Percentiles rank a stretch among this genome's conserved stretches.
phyloP scores from a whole-genome alignment of 2,113 vertebrate genomes.

The Dendrocopos noguchii region DNA sequence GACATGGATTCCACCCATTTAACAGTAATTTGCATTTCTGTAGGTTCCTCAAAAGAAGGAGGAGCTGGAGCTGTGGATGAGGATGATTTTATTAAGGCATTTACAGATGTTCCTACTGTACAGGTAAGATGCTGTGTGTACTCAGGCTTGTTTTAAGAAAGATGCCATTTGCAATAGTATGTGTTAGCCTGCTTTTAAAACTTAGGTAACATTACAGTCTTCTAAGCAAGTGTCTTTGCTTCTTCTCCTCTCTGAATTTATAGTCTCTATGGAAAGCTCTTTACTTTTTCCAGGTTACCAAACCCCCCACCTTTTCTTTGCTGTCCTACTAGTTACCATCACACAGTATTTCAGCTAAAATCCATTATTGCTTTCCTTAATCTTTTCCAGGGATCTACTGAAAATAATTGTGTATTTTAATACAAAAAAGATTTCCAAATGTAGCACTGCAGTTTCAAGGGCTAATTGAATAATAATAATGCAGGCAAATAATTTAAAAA shows the following conservation, averaged over 20 bases:
- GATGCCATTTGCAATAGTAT: not conserved
- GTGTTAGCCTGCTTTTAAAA: not conserved
- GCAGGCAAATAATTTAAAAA: not conserved
- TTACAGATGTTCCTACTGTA: conserved; percentile 93
- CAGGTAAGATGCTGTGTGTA: conserved; percentile 78
- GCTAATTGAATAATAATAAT: not conserved
- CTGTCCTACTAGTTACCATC: not conserved
- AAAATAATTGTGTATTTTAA: not conserved
- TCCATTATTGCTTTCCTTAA: not conserved
- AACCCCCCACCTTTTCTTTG: not conserved
- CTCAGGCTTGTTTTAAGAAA: not conserved
- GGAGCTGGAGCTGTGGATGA: conserved; percentile 91
- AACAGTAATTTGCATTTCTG: not conserved
- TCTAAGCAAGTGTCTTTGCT: not conserved
- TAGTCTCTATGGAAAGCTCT: not conserved
- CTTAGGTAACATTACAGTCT: not conserved
- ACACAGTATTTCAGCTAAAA: not conserved
- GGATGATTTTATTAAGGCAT: conserved; percentile 93
- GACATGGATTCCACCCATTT: not conserved
- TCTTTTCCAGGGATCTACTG: not conserved
- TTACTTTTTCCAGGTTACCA: not conserved
- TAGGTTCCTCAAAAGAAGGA: conserved; percentile 90
- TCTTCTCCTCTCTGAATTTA: not conserved
- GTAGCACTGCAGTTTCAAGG: not conserved
- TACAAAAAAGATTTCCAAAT: not conserved